Base-by-base conservation (phyloP, 2,888 invertebrate species). In the Iphiclides podalirius region DNA sequence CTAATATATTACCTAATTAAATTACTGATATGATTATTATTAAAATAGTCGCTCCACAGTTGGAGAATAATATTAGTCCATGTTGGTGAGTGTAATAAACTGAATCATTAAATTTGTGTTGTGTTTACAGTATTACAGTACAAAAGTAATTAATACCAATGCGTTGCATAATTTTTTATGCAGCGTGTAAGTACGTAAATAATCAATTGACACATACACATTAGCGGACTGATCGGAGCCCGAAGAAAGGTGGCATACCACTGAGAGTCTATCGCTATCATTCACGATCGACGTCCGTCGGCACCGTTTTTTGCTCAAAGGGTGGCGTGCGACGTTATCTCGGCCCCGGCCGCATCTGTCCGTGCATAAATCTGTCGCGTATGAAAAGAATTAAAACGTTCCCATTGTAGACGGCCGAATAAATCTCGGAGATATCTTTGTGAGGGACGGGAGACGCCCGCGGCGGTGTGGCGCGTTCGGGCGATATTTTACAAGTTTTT, bases 401-500 rank as follows among this genome's bases (percentile, higher is more conserved):
- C 77, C 28, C 80, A 82, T 86, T 86, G 87, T 86, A 74, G 84
- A 81, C 78, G 77, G 72, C 69, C 73, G 80, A 71, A 87, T 88
- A 88, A 87, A 88, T 88, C 87, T 88, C 79, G 63, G 69, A 81
- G 85, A 84, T 86, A 85, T 86, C 81, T 81, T 82, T 79, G 82
- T 81, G 82, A 80, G 79, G 72, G 80, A 78, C 79, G 76, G 78
- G 70, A 67, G 75, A 74, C 76, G 81, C 75, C 74, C 71, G 73
- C 69, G 72, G 75, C 72, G 60, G 65, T 67, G 65, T 65, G 69
- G 79, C 84, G 83, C 81, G 83, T 76, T 77, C 77, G 79, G 81
- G 85, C 90, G 85, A 91, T 91, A 91, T 91, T 91, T 91, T 90
- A 91, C 90, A 90, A 91, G 90, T 91, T 91, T 91, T 91, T 91